phyloP scores from a whole-genome alignment of 2,113 vertebrate species.

The Cervus canadensis region DNA sequence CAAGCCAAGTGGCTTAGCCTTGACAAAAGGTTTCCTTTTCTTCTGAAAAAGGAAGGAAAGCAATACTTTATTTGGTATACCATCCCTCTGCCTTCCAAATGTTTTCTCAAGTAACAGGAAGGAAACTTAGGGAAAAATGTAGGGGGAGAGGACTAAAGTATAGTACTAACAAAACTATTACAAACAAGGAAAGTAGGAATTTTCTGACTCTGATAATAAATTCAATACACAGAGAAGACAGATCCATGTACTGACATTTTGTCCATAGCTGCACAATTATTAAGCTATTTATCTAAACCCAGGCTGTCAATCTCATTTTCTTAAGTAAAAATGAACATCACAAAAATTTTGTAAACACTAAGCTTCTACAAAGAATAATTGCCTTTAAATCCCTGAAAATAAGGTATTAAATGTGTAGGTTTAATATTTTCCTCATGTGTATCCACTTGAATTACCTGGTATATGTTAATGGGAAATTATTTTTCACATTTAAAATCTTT shows the following conservation, averaged over 20 bases:
- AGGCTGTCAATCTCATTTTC: not conserved
- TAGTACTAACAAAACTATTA: not conserved
- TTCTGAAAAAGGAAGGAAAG: not conserved
- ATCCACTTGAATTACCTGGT: not conserved
- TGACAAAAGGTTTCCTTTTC: slow-evolving; percentile 8
- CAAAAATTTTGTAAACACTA: not conserved
- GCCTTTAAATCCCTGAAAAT: not conserved
- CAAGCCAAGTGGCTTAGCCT: not conserved
- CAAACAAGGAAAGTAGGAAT: not conserved
- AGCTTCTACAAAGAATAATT: not conserved
- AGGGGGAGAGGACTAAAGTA: not conserved
- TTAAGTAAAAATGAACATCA: not conserved
- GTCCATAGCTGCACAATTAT: not conserved
- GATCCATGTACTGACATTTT: not conserved
- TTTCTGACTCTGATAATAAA: not conserved
- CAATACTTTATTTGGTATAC: not conserved
- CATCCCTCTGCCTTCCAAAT: not conserved
- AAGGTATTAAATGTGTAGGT: not conserved
- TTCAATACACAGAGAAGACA: not conserved
- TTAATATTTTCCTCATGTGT: not conserved
- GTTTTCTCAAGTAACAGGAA: not conserved
- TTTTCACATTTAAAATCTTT: slow-evolving; percentile 12
- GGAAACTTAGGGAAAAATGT: not conserved
- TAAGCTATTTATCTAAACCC: not conserved
- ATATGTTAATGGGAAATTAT: not conserved